Conservation (phyloP, 2,888 invertebrate species). For the Trissoscelio sp. region DNA sequence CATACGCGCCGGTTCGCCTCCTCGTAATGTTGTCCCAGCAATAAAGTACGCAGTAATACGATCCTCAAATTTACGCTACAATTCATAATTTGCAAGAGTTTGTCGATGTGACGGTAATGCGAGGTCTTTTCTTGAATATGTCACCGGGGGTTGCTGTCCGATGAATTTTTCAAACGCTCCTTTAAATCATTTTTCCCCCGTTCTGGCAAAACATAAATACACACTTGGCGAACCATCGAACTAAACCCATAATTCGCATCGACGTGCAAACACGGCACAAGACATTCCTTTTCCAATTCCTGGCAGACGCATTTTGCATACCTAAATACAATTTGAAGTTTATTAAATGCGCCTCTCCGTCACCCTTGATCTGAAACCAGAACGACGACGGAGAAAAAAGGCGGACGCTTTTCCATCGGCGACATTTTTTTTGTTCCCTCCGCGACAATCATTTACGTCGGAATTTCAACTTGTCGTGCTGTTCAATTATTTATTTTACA, state of each 20-base stretch:
- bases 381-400: constrained; percentile 2
- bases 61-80: constrained; percentile 50
- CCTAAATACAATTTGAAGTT: constrained; percentile 67
- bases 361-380: constrained; percentile 56
- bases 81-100: constrained; percentile 53
- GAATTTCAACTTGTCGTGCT: constrained; percentile 26
- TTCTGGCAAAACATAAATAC: constrained; percentile 50
- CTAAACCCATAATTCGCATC: constrained; percentile 63
- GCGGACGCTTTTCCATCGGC: background rate
- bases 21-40: constrained; percentile 30
- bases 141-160: constrained; percentile 32
- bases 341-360: constrained; percentile 59
- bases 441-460: constrained; percentile 35
- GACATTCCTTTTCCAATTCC: constrained; percentile 61
- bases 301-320: constrained; percentile 63
- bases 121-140: constrained; percentile 25
- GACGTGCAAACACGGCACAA: constrained; percentile 63
- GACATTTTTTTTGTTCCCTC: constrained; percentile 20
- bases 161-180: constrained; percentile 53
- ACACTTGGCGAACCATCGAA: constrained; percentile 44
- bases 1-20: constrained; percentile 8
- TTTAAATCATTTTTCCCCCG: constrained; percentile 57
- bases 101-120: constrained; percentile 43
- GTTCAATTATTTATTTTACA: constrained; percentile 19
- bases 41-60: constrained; percentile 47